Percentiles rank a stretch among this genome's conserved stretches.
Evolutionary conservation across 1,140 invertebrate genomes (phyloP).

Genomic region (Heliothis virescens): DNA sequence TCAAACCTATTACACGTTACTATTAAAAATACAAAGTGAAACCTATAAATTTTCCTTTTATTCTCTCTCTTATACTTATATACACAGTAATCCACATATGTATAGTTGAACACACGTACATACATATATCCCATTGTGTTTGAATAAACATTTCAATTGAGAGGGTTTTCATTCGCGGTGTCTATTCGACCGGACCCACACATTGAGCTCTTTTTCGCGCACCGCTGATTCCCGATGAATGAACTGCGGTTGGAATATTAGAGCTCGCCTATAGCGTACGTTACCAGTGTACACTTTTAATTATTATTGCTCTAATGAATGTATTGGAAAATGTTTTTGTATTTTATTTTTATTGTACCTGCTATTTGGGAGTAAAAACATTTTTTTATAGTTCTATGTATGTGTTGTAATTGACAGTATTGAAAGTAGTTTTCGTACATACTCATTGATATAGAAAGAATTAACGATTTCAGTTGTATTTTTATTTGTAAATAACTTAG

Average conservation of each 20-base stretch:
- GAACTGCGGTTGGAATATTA: conserved; percentile 74
- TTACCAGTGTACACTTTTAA: conserved; percentile 49
- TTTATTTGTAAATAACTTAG: no score
- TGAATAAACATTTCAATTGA: conserved; percentile 82
- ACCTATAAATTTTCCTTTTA: no score
- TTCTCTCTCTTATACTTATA: no score
- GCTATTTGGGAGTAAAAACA: not conserved
- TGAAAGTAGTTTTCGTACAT: no score
- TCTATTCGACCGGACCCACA: conserved; percentile 69
- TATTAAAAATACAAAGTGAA: no score
- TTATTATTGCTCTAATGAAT: conserved; percentile 45
- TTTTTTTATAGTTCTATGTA: not conserved
- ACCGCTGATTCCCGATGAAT: conserved; percentile 73
- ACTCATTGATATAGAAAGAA: no score
- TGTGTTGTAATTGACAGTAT: no score
- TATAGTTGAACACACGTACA: conserved; percentile 67
- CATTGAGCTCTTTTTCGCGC: conserved; percentile 79
- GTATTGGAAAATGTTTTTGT: not conserved
- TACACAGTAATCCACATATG: not conserved
- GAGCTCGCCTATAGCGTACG: conserved; percentile 62
- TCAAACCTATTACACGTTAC: no score
- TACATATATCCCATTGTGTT: conserved; percentile 68
- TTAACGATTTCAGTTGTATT: no score
- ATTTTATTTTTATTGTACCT: no score
- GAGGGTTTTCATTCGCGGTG: conserved; percentile 74